Base-by-base conservation (phyloP, 2,797 vertebrate species). In the Syngnathus acus region DNA sequence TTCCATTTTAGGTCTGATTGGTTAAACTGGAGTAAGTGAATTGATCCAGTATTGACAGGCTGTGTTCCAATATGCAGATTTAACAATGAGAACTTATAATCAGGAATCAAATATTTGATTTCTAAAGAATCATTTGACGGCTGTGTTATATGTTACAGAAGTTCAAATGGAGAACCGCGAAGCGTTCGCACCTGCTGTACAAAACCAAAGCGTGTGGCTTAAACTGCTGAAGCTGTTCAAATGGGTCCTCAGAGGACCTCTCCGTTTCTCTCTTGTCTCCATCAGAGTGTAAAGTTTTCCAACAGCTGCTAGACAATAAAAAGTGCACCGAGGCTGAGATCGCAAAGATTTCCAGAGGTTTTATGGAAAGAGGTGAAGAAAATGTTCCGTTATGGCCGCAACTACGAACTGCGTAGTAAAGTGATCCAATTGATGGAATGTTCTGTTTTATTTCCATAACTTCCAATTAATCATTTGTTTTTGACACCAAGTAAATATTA, bases 261-360 rank as follows among this genome's bases (percentile, higher is more conserved):
- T 72, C 58, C 50, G 19, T 68, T 73, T 78, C 72, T 82, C 70
- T 82, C 69, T 78, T 72, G 68, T 82, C 78, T 80, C 75, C 74
- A 80, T 81, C 68, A 73, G 74, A 83, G 71, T 70, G 77, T 78
- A 76, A 85, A 84, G 68, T 84, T 88, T 80, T 78, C 74, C 82
- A 86, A 79, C 87, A 88, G 84, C 86, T 86, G 88, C 77, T 72
- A 74, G 77, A 85, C 76, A 75, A 84, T 86, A 86, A 89, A 86
- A 80, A 75, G 71, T 65, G 75, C 75, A 70, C 53, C 72, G 72
- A 66, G 54, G 70, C 76, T 64, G 72, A 57, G 81, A 81, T 73
- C 68, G 73, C 71, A 73, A 72, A 72, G 73, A 65, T 71, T 80
- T 81, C 76, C 78, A 82, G 72, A 76, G 74, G 77, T 80, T 32